A percentile compares a stretch with the other conserved stretches of the same genome.
Conservation (phyloP, 2,888 invertebrate genomes). For the Drosophila subsilvestris region DNA sequence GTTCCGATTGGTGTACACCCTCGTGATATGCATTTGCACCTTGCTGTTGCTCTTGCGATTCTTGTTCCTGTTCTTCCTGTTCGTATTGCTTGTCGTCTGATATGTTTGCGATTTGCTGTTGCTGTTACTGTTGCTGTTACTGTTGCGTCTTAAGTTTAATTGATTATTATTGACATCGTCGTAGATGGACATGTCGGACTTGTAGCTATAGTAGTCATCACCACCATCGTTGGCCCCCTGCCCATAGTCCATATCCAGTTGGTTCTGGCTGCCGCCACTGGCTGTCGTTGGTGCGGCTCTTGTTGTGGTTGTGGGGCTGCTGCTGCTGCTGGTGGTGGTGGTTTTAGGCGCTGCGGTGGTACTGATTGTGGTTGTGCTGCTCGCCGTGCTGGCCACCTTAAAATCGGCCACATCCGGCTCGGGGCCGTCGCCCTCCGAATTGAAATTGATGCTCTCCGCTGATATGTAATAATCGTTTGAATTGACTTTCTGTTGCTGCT, state of each 20-base stretch:
- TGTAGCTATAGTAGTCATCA: slow-evolving; percentile 79
- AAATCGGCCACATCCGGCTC: slow-evolving; percentile 71
- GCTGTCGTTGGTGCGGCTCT: slow-evolving; percentile 2
- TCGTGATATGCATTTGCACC: slow-evolving; percentile 60
- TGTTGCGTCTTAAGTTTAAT: slow-evolving; percentile 81
- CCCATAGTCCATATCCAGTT: slow-evolving; percentile 41
- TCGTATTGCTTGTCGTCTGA: slow-evolving; percentile 35
- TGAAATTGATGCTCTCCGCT: slow-evolving; percentile 81
- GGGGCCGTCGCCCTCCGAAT: slow-evolving; percentile 66
- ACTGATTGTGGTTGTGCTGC: slow-evolving; percentile 13
- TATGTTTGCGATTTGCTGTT: slow-evolving; percentile 53
- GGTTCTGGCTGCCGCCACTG: neutral
- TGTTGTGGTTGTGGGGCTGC: slow-evolving; percentile 38
- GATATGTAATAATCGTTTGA: slow-evolving; percentile 84
- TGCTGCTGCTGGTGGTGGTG: slow-evolving; percentile 14
- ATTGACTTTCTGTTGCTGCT: slow-evolving; percentile 75
- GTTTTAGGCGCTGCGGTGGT: slow-evolving; percentile 25
- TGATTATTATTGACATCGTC: slow-evolving; percentile 84
- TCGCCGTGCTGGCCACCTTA: slow-evolving; percentile 53
- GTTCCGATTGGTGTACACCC: slow-evolving; percentile 40
- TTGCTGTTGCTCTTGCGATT: slow-evolving; percentile 26
- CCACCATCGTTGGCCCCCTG: slow-evolving; percentile 41
- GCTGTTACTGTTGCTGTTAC: slow-evolving; percentile 47
- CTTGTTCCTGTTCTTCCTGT: slow-evolving; percentile 34
- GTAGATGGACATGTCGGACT: slow-evolving; percentile 83